Evolutionary conservation across 2,888 invertebrate species (phyloP).

Genomic region (Cataglyphis altisquamis): DNA sequence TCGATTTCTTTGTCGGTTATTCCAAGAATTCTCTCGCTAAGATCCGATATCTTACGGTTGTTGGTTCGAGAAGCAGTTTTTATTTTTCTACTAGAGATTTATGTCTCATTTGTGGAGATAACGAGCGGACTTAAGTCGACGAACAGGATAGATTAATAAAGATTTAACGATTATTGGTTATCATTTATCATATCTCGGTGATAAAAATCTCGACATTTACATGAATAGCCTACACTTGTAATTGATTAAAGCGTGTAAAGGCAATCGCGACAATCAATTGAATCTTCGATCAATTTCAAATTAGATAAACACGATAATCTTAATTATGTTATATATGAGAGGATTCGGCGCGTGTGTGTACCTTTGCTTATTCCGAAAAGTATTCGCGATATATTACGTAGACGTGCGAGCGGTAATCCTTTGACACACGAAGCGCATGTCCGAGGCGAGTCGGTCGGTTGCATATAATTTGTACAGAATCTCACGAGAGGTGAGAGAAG

Average conservation of each 20-base stretch:
- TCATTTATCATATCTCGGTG: conserved; percentile 7
- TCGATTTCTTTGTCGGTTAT: conserved; percentile 50
- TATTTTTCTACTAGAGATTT: conserved; percentile 40
- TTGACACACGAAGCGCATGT: conserved; percentile 54
- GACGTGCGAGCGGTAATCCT: conserved; percentile 59
- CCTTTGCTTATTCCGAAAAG: not conserved
- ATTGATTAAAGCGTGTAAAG: not conserved
- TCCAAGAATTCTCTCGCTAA: conserved; percentile 37
- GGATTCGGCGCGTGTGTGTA: not conserved
- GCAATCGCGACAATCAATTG: not conserved
- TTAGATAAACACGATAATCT: not conserved
- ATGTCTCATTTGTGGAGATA: conserved; percentile 22
- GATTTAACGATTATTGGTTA: conserved; percentile 7
- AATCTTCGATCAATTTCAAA: not conserved
- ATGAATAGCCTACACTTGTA: not conserved
- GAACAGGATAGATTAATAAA: conserved; percentile 1
- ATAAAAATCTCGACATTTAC: not conserved
- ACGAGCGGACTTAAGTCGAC: conserved; percentile 4
- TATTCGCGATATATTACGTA: conserved; percentile 15
- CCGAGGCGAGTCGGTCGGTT: conserved; percentile 66
- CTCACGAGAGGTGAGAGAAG: conserved; percentile 80
- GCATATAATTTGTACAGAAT: conserved; percentile 75
- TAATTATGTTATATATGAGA: not conserved
- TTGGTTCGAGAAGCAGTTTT: not conserved
- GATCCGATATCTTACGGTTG: conserved; percentile 2